Evolutionary conservation across 2,113 vertebrate genomes (phyloP), one percentile per base, ranked within the genome.

Genomic region (Madoqua kirkii): DNA sequence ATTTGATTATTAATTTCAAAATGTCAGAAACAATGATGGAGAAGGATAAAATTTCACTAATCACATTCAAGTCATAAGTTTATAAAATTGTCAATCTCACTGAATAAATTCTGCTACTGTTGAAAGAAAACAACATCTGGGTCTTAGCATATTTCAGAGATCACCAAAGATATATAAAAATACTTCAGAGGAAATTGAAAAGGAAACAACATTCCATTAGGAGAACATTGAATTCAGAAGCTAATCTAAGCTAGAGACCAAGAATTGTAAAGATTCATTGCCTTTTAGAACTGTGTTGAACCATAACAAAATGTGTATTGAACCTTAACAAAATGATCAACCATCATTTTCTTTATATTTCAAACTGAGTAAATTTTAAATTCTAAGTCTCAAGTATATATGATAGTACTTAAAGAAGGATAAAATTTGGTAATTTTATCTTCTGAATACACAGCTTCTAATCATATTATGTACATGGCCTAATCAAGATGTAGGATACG

Each of bases 1-100:
- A 64, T 76, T 93, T 86, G 25, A 84, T 62, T 84, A 59, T 87
- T 95, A 78, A 92, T 74, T 89, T 92, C 71, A 81, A 89, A 92
- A 45, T 78, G 84, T 81, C 36, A 48, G 25, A 93, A 91, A 55
- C 57, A 95, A 67, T 82, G 27, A 89, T 95, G 27, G 23, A 57
- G 45, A 96, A 86, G 94, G 21, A 64, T 45, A 89, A 64, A 43
- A 87, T 40, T 76, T 82, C 11, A 86, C 54, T 59, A 91, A 93
- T 60, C 21, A 82, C 23, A 54, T 92, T 13, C 78, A 94, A 29
- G 1, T 71, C 52, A 84, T 74, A 95, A 82, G 48, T 84, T 54
- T 95, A 55, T 86, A 52, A 96, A 76, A 60, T 60, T 93, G 33
- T 54, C 83, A 48, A 12, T 87, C 31, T 92, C 15, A 62, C 13